phyloP scores from a whole-genome alignment of 2,113 vertebrate species.

The Nyctibius bracteatus region DNA sequence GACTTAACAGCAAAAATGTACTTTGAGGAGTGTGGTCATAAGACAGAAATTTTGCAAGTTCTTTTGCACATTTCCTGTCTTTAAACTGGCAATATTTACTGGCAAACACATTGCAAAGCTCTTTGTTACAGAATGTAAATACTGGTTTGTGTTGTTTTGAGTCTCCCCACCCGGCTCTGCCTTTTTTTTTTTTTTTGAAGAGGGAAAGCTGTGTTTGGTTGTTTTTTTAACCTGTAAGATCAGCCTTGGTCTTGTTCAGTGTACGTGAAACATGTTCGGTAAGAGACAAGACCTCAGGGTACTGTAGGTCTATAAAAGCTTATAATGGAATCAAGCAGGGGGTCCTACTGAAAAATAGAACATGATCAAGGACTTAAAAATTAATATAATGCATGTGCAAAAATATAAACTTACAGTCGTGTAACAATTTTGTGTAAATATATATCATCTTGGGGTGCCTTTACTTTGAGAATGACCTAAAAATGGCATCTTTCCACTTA shows the following conservation, averaged over 20 bases:
- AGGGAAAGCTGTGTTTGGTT: not conserved
- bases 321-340: not conserved
- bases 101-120: not conserved
- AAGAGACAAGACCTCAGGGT: not conserved
- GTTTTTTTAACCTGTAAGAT: not conserved
- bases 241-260: not conserved
- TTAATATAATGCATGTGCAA: not conserved
- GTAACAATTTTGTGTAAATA: not conserved
- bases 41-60: not conserved
- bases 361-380: not conserved
- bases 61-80: not conserved
- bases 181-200: not conserved
- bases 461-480: slow-evolving; percentile 34
- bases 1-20: not conserved
- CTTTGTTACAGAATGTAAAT: not conserved
- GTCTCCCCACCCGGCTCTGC: rapidly evolving
- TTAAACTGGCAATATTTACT: not conserved
- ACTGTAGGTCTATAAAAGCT: not conserved
- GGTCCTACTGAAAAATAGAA: not conserved
- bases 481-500: slow-evolving; percentile 11
- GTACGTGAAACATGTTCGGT: not conserved
- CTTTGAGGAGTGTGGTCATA: not conserved
- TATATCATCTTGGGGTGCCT: not conserved
- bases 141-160: not conserved
- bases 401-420: not conserved